These are phyloP conservation scores for Drosophila virilis DNA, from an alignment of 1,140 invertebrate genomes.

Conservation along the genomic window DNA sequence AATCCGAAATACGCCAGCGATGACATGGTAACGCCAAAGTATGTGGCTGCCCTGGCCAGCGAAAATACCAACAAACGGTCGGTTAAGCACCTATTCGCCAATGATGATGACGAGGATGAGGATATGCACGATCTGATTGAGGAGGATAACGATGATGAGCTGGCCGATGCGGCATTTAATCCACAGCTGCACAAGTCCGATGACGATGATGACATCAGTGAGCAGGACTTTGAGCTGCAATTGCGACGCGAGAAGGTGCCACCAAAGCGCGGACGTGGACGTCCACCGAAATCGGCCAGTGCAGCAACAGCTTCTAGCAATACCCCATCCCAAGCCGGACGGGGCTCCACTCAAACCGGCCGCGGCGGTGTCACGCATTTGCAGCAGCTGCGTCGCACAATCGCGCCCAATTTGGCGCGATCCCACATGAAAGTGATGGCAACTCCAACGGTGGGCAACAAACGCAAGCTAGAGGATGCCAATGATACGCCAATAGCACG, in stretches of 20 bases:
- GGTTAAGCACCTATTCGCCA: slow-evolving; percentile 50
- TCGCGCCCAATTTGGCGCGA: slow-evolving; percentile 30
- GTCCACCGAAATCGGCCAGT: slow-evolving; percentile 60
- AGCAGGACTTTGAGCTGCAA: slow-evolving; percentile 57
- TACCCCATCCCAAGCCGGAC: not conserved
- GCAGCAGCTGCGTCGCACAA: slow-evolving; percentile 64
- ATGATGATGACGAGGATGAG: slow-evolving; percentile 54
- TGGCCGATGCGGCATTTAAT: slow-evolving; percentile 65
- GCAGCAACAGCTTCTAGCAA: slow-evolving; percentile 4
- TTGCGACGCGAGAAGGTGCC: slow-evolving; percentile 52
- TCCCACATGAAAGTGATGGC: slow-evolving; percentile 15
- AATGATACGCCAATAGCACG: slow-evolving; percentile 48
- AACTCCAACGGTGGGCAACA: slow-evolving; percentile 12
- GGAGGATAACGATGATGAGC: slow-evolving; percentile 60
- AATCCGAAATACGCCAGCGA: slow-evolving; percentile 83
- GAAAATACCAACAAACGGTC: slow-evolving; percentile 13
- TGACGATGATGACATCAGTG: slow-evolving; percentile 70
- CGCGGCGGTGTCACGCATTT: slow-evolving; percentile 38
- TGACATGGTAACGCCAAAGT: slow-evolving; percentile 77
- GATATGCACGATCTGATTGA: slow-evolving; percentile 38
- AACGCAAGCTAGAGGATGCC: slow-evolving; percentile 59
- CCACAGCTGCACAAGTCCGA: slow-evolving; percentile 72
- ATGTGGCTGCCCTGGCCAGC: slow-evolving; percentile 43
- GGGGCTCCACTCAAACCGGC: not conserved
- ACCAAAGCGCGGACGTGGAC: slow-evolving; percentile 68